Base-by-base conservation (phyloP, 2,113 vertebrate species). In the Stictonetta naevosa region DNA sequence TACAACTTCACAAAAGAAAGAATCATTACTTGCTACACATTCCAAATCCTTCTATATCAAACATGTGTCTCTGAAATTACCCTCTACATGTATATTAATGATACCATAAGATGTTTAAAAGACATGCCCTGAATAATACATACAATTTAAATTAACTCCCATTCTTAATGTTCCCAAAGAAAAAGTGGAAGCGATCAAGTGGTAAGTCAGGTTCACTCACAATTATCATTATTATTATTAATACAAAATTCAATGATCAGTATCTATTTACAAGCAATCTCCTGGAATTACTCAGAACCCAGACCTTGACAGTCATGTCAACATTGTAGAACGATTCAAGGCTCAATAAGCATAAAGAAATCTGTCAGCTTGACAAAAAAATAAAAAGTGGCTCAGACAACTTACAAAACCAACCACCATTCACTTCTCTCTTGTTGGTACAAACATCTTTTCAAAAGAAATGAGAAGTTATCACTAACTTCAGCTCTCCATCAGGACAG, bases 61-160 rank as follows among this genome's bases (percentile, higher is more conserved):
- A 75, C 22, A 66, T 10, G 13, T 78, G 53, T 90, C 78, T 97
- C 88, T 69, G 83, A 96, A 97, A 95, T 94, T 96, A 94, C 76
- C 55, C 46, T 72, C 60, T 84, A 76, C 66, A 87, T 87, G 58
- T 94, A 88, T 93, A 94, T 90, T 95, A 93, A 94, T 95, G 88
- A 93, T 93, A 74, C 18, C 62, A 82, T 64, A 84, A 92, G 81
- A 93, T 86, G 53, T 40, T 95, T 95, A 80, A 90, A 95, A 95
- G 88, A 95, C 86, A 86, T 95, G 78, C 25, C 75, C 55, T 96
- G 94, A 96, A 96, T 96, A 96, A 97, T 88, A 84, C 55, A 97
- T 95, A 89, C 55, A 68, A 83, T 88, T 96, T 96, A 95, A 97
- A 96, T 96, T 97, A 97, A 94, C 62, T 93, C 31, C n/a, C 73